Evolutionary conservation across 2,888 invertebrate genomes (phyloP), one percentile per base, ranked within the genome.

Genomic region (Glaucopsyche alexis): DNA sequence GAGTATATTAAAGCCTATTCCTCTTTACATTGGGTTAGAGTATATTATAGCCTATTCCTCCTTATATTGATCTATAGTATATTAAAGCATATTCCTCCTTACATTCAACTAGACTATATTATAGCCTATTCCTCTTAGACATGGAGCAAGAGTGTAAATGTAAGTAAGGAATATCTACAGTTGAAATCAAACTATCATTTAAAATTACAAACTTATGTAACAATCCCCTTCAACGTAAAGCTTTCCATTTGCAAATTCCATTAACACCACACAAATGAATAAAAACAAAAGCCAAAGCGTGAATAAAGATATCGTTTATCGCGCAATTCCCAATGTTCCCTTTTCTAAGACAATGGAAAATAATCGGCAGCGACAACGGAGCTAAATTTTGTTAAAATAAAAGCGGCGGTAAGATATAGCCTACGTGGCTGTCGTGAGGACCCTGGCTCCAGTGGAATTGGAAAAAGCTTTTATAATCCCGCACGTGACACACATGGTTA

Each of bases 401-500:
- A 91, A 92, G 91, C 89, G 90, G 85, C 88, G 88, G 85, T 86
- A 91, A 93, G 92, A 93, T 93, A 93, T 92, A 87, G 91, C 88
- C 89, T 91, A 93, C 93, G 93, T 93, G 93, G 91, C 88, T 88
- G 86, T 87, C 85, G 86, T 81, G 87, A 85, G 86, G 85, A 85
- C 88, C 84, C 85, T 82, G 82, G 87, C 87, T 87, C 83, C 86
- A 85, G 87, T 92, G 89, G 92, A 92, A 93, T 93, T 92, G 92
- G 93, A 93, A 93, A 93, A 93, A 91, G 92, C 92, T 93, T 92
- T 92, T 93, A 93, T 93, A 92, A 93, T 93, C 93, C 91, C 82
- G 87, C 81, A 87, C 93, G 93, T 92, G 93, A 91, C 90, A 87
- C 84, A 91, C 92, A 93, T 93, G 89, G 84, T 80, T 85, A 88